These are phyloP conservation scores for Clamator glandarius DNA, from an alignment of 2,797 vertebrate species.

Conservation along the genomic window DNA sequence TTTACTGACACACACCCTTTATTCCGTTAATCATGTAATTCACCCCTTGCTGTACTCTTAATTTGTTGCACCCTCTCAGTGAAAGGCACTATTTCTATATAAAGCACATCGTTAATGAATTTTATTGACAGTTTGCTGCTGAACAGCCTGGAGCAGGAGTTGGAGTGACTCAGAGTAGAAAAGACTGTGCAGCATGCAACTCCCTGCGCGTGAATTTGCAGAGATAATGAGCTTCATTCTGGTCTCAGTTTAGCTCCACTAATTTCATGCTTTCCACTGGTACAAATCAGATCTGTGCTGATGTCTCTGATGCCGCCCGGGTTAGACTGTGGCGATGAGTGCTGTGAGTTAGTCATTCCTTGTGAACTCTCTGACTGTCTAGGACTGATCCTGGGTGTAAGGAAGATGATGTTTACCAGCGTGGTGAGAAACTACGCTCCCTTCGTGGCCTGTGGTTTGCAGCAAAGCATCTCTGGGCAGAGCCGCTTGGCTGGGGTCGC, in stretches of 20 bases:
- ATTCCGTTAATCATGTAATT: background rate
- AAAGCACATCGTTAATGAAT: constrained; percentile 12
- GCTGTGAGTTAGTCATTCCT: background rate
- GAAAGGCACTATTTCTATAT: constrained; percentile 19
- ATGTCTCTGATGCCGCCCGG: background rate
- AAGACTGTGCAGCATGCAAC: background rate
- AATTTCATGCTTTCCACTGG: background rate
- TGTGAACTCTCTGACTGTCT: background rate
- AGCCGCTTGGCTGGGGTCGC: background rate
- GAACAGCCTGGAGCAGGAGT: constrained; percentile 32
- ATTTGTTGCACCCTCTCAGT: background rate
- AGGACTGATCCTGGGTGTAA: background rate
- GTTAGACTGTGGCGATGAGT: background rate
- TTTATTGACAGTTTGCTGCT: constrained; percentile 49
- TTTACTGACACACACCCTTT: constrained; percentile 17
- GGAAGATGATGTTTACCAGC: background rate
- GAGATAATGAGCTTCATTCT: background rate
- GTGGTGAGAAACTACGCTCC: background rate
- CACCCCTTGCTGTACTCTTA: background rate
- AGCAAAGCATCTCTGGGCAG: background rate
- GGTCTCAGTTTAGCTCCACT: background rate
- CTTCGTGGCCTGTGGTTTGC: background rate
- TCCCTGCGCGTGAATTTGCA: background rate
- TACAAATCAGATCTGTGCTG: background rate
- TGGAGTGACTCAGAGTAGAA: constrained; percentile 39